These are phyloP conservation scores for Mustela nigripes DNA, from an alignment of 2,113 vertebrate genomes.

Conservation along the genomic window DNA sequence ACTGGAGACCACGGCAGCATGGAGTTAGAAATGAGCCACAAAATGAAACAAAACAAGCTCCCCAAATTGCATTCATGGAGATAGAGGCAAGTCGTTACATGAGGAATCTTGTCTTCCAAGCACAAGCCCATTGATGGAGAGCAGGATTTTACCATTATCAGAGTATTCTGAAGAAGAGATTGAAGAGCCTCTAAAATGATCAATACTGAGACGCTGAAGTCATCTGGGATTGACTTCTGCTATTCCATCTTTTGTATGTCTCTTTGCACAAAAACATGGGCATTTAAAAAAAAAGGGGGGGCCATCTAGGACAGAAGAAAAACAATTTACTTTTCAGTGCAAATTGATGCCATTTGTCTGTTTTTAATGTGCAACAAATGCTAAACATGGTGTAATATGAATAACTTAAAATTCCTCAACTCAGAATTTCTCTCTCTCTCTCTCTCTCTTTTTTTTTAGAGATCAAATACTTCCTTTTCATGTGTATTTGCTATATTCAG, in stretches of 20 bases:
- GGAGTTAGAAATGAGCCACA: slow-evolving; percentile 80
- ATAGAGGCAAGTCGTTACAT: slow-evolving; percentile 74
- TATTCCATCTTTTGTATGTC: neutral
- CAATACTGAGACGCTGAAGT: neutral
- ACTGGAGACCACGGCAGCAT: slow-evolving; percentile 73
- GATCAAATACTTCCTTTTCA: neutral
- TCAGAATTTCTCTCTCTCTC: neutral
- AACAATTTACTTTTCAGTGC: neutral
- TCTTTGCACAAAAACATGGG: neutral
- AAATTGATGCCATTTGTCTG: neutral
- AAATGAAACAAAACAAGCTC: slow-evolving; percentile 79
- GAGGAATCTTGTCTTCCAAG: slow-evolving; percentile 75
- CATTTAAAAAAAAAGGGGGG: neutral
- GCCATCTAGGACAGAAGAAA: neutral
- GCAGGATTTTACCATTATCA: slow-evolving; percentile 52
- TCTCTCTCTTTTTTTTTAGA: neutral
- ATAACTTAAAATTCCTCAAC: neutral
- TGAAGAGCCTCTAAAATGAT: slow-evolving; percentile 6
- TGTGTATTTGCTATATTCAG: neutral
- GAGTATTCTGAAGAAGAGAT: slow-evolving; percentile 54
- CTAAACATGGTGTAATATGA: neutral
- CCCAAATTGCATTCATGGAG: slow-evolving; percentile 74
- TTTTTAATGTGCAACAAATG: neutral
- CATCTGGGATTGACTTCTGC: neutral
- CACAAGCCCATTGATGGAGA: slow-evolving; percentile 47